These are phyloP conservation scores for Athene cunicularia DNA, from an alignment of 2,113 vertebrate species.

Conservation along the genomic window DNA sequence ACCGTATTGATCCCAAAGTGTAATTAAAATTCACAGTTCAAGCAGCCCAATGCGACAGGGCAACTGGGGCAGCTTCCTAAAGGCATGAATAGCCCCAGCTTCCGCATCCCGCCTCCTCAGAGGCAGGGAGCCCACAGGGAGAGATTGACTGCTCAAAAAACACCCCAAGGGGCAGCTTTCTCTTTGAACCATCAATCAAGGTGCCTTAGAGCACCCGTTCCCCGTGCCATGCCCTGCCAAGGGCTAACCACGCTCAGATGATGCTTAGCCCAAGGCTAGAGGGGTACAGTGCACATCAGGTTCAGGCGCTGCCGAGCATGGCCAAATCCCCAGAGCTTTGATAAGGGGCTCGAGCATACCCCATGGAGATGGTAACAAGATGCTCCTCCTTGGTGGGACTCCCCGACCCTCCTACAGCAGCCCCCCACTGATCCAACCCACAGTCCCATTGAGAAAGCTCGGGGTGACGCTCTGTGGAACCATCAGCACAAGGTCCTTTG, in stretches of 20 bases:
- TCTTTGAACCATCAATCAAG: neutral
- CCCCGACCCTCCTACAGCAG: too few relatives aligned
- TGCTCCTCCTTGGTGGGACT: neutral
- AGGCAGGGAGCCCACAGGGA: neutral
- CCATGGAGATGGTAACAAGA: neutral
- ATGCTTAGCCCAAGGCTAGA: neutral
- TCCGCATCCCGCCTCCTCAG: neutral
- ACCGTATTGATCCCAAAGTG: slow-evolving; percentile 74
- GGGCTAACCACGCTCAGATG: neutral
- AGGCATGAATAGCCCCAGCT: slow-evolving; percentile 10
- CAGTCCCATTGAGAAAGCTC: fast-evolving
- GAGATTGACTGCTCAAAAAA: neutral
- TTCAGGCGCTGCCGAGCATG: neutral
- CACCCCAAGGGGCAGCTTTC: neutral
- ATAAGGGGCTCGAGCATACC: neutral
- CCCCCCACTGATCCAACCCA: fast-evolving
- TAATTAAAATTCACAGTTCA: slow-evolving; percentile 74
- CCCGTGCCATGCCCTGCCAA: fast-evolving
- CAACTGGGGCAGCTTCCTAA: neutral
- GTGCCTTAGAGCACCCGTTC: neutral
- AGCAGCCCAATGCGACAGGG: slow-evolving; percentile 45
- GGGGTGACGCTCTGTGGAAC: too few relatives aligned
- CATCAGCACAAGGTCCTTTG: neutral
- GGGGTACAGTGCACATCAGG: neutral
- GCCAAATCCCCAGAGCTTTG: neutral